These are phyloP conservation scores for Solenopsis invicta DNA, from an alignment of 1,140 invertebrate genomes.

Conservation along the genomic window DNA sequence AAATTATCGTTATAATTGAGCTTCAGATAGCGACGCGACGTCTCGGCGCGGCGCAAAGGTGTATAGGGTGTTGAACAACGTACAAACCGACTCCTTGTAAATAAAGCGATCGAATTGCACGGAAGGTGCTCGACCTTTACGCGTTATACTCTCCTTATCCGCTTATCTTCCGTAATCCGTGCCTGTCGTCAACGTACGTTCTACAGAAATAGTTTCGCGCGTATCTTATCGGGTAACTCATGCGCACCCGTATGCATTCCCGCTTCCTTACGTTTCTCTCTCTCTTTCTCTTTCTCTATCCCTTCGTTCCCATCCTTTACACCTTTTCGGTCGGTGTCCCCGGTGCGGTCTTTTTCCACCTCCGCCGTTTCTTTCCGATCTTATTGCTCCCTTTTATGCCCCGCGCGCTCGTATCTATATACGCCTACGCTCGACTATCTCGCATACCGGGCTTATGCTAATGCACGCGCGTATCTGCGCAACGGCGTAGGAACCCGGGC, in stretches of 20 bases:
- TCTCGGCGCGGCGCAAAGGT: not conserved
- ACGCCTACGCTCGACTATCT: conserved; percentile 73
- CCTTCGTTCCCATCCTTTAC: conserved; percentile 57
- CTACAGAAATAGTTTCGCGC: conserved; percentile 28
- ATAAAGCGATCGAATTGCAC: conserved; percentile 27
- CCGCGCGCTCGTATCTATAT: conserved; percentile 60
- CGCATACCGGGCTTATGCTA: conserved; percentile 75
- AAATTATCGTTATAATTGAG: not conserved
- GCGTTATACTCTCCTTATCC: conserved; percentile 38
- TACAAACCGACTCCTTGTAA: not conserved
- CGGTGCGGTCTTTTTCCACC: conserved; percentile 45
- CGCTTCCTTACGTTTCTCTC: not conserved
- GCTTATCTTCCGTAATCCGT: conserved; percentile 32
- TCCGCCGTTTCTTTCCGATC: conserved; percentile 64
- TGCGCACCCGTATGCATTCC: conserved; percentile 9
- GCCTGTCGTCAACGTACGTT: conserved; percentile 33
- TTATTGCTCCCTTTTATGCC: conserved; percentile 64
- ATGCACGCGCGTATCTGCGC: conserved; percentile 62
- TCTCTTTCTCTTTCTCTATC: not conserved
- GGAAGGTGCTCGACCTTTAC: conserved; percentile 27
- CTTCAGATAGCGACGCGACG: too few species aligned
- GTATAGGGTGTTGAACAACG: too few species aligned
- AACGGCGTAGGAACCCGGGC: conserved; percentile 62
- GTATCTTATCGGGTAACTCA: conserved; percentile 32
- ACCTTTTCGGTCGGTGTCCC: conserved; percentile 51